These are phyloP conservation scores for Pangasius krempfi DNA, from an alignment of 2,797 vertebrate species.

Conservation along the genomic window DNA sequence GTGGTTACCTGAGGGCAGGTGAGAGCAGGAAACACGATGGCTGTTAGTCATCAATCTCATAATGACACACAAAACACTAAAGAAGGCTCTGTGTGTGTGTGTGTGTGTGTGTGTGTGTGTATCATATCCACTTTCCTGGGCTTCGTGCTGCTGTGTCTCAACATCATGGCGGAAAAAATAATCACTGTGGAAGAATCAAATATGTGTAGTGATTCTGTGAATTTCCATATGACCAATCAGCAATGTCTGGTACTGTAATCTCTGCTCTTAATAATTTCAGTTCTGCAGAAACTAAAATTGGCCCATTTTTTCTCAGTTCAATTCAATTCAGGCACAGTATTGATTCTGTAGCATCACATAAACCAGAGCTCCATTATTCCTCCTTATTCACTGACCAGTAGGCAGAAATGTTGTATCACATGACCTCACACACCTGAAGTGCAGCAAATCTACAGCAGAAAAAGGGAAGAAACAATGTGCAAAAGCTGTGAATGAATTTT, in stretches of 20 bases:
- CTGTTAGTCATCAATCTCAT: constrained; percentile 71
- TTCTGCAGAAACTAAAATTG: background rate
- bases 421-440: background rate
- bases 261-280: too few relatives aligned
- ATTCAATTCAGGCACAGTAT: background rate
- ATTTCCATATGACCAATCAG: background rate
- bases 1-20: constrained; percentile 64
- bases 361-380: background rate
- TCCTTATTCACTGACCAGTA: background rate
- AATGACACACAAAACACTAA: constrained; percentile 50
- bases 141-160: background rate
- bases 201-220: background rate
- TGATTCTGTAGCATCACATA: background rate
- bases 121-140: background rate
- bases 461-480: background rate
- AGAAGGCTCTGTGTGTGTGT: background rate
- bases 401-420: background rate
- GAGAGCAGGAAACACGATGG: constrained; percentile 68
- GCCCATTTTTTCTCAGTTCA: background rate
- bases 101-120: constrained; percentile 1
- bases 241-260: background rate
- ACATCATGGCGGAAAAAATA: background rate
- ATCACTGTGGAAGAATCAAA: background rate
- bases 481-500: background rate
- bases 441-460: background rate